Conservation (phyloP, 2,113 vertebrate genomes). For the Silurus asotus region DNA sequence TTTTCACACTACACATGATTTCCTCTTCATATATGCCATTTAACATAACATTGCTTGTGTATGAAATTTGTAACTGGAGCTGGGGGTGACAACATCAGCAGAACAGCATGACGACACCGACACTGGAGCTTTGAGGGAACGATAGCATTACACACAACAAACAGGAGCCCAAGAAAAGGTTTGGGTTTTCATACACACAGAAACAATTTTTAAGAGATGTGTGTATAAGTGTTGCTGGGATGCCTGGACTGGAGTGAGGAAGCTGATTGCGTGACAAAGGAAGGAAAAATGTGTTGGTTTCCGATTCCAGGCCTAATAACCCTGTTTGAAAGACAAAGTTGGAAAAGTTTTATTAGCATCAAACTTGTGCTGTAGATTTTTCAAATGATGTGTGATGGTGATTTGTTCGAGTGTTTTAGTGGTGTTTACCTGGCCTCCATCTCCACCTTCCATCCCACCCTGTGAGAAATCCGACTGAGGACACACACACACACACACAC, state of each 20-base stretch:
- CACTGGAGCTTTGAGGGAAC: conserved; percentile 55
- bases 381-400: neutral
- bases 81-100: conserved; percentile 59
- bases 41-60: conserved; percentile 1
- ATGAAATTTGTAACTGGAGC: conserved; percentile 26
- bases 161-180: conserved; percentile 51
- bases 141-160: conserved; percentile 45
- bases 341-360: neutral
- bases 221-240: conserved; percentile 64
- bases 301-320: conserved; percentile 63
- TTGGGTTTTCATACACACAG: conserved; percentile 66
- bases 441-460: conserved; percentile 73
- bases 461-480: conserved; percentile 71
- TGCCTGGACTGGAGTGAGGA: conserved; percentile 54
- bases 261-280: conserved; percentile 50
- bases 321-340: conserved; percentile 57
- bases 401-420: neutral
- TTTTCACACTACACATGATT: neutral
- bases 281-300: conserved; percentile 39
- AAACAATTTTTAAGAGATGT: conserved; percentile 58
- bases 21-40: conserved; percentile 24
- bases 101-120: conserved; percentile 67
- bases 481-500: conserved; percentile 31
- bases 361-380: neutral
- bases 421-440: conserved; percentile 73